Evolutionary conservation across 2,888 invertebrate genomes (phyloP).

Genomic region (Drosophila atripex): DNA sequence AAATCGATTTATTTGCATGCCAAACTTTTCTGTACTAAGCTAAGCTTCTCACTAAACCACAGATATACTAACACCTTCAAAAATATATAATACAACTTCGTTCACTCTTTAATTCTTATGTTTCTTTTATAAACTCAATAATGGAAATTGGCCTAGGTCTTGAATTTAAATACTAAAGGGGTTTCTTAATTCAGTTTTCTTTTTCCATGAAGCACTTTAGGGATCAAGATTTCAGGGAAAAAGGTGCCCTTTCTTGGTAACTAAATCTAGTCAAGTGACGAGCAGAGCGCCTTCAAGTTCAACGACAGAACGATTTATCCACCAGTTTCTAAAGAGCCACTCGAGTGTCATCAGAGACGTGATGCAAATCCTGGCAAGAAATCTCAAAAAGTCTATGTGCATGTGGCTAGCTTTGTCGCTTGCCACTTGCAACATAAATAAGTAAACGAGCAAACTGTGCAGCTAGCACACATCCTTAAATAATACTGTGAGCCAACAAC

Average conservation of each 20-base stretch:
- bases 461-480: conserved; percentile 49
- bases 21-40: conserved; percentile 4
- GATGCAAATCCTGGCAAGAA: conserved; percentile 42
- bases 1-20: conserved; percentile 25
- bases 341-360: conserved; percentile 32
- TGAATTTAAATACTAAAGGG: background rate
- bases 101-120: conserved; percentile 5
- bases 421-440: conserved; percentile 54
- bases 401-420: conserved; percentile 32
- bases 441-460: conserved; percentile 49
- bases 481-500: conserved; percentile 54
- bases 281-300: conserved; percentile 17
- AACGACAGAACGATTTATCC: conserved; percentile 24
- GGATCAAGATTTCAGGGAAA: background rate
- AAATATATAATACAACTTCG: conserved; percentile 28
- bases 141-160: conserved; percentile 1
- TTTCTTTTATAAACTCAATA: conserved; percentile 9
- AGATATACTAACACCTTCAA: conserved; percentile 18
- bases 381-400: conserved; percentile 18
- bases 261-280: conserved; percentile 29
- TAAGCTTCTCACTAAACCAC: conserved; percentile 4
- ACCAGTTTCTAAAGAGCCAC: conserved; percentile 20
- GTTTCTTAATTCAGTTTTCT: background rate
- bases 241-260: conserved; percentile 9
- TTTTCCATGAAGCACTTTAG: background rate